Percentiles rank a stretch among this genome's conserved stretches.
Conservation (phyloP, 2,797 vertebrate species). For the Syncerus caffer region DNA sequence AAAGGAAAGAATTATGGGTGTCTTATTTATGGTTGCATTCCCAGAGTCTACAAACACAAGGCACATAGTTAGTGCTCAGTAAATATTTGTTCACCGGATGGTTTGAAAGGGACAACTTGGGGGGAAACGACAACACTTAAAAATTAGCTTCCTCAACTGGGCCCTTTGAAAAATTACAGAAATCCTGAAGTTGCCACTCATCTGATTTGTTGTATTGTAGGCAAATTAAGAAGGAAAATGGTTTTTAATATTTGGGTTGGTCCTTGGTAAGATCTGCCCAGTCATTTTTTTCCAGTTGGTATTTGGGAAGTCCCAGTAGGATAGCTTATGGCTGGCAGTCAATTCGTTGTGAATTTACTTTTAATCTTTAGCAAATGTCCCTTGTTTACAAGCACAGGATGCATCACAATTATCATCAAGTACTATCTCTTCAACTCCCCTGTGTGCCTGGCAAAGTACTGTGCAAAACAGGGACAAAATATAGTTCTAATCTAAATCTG, state of each 20-base stretch:
- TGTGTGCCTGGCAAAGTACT: constrained; percentile 26
- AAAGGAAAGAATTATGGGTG: neutral
- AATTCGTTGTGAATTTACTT: constrained; percentile 74
- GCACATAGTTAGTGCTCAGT: neutral
- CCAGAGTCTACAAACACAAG: neutral
- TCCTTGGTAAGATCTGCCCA: constrained; percentile 38
- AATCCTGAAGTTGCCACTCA: constrained; percentile 18
- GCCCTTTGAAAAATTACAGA: neutral
- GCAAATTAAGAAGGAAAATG: constrained; percentile 36
- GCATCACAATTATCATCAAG: constrained; percentile 39
- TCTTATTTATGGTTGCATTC: neutral
- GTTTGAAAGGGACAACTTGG: neutral
- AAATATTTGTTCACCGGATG: neutral
- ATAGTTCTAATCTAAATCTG: neutral
- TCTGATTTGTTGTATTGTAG: neutral
- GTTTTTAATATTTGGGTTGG: constrained; percentile 46
- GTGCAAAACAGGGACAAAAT: constrained; percentile 41
- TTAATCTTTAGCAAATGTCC: constrained; percentile 67
- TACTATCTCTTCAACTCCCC: constrained; percentile 26
- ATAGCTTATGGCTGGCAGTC: constrained; percentile 53
- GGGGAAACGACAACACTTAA: neutral
- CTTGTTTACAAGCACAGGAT: constrained; percentile 34
- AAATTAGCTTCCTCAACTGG: neutral
- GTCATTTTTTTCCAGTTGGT: constrained; percentile 54
- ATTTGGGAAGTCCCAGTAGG: constrained; percentile 48